phyloP scores from a whole-genome alignment of 2,888 invertebrate species.

The Liodrosophila aerea region DNA sequence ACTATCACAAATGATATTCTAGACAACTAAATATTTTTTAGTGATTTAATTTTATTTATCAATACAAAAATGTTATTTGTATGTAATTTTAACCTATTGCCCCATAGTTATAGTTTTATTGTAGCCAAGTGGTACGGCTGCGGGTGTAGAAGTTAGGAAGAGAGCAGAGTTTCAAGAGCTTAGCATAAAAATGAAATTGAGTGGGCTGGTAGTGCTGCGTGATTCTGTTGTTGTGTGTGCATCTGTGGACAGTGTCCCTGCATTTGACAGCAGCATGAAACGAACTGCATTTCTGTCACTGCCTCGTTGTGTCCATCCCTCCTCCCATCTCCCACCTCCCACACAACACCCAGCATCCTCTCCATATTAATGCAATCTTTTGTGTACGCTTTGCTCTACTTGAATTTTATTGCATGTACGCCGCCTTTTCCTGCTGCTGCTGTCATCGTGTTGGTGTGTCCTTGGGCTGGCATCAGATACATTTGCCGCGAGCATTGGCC shows the following conservation, averaged over 20 bases:
- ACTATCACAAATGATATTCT: no score
- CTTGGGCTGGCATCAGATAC: slow-evolving; percentile 83
- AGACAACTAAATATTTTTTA: no score
- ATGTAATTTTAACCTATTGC: no score
- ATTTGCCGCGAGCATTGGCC: slow-evolving; percentile 90
- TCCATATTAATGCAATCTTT: slow-evolving; percentile 33
- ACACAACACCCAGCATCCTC: slow-evolving; percentile 1
- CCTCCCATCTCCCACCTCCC: not conserved
- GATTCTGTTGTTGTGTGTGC: slow-evolving; percentile 10
- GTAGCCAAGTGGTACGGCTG: no score
- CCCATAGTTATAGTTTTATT: slow-evolving; percentile 8
- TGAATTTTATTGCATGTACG: slow-evolving; percentile 39
- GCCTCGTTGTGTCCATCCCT: not conserved
- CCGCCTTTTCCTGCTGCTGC: not conserved
- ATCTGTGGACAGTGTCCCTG: slow-evolving; percentile 17
- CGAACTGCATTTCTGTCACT: slow-evolving; percentile 23
- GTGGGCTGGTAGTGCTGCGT: not conserved
- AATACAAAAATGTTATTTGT: no score
- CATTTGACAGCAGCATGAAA: slow-evolving; percentile 34
- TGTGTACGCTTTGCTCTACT: slow-evolving; percentile 16
- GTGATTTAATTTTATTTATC: no score
- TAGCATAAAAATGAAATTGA: slow-evolving; percentile 23
- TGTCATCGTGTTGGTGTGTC: not conserved
- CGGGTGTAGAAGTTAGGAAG: no score
- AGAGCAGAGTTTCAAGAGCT: slow-evolving; percentile 1